Evolutionary conservation across 2,888 invertebrate genomes (phyloP), one percentile per base, ranked within the genome.

Genomic region (Candidula unifasciata): DNA sequence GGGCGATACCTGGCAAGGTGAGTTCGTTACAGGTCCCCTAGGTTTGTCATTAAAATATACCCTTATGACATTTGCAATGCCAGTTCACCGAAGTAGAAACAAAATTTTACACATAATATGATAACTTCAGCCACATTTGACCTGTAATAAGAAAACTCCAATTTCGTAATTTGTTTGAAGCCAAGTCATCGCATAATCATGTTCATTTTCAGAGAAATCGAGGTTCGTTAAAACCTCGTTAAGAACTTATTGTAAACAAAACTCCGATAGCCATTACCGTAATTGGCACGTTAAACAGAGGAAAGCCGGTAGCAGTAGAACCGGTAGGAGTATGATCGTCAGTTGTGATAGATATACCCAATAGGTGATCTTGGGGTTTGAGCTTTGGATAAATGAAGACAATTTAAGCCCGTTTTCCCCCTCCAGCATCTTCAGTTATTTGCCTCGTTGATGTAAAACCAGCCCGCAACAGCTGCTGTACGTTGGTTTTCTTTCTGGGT

Each of bases 181-280:
- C 16, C 2, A 78, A 52, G 60, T 30, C 78, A 78, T 78, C 60
- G 60, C 78, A 10, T 78, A 78, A 78, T 78, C 78, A 78, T n/a
- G 78, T 24, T 78, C 78, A 64, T 78, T 78, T 64, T 8, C 27
- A 52, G 68, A 68, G 44, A 54, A 35, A 52, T 80, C n/a, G 68
- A 44, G 68, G 68, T 27, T 80, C 80, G 80, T 80, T 68, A 80
- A 52, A 80, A 24, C 80, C 80, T 80, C 80, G 80, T 80, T 80
- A 80, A 80, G 80, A 80, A 80, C n/a, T 68, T 80, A 80, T 80
- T 80, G 80, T 80, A 80, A 80, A 80, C 80, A 80, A 80, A 80
- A 80, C 13, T 33, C 52, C 27, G 68, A 30, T 37, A 35, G 71
- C 71, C 81, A 82, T 73, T 74, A 74, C 74, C 24, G 73, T 73